These are phyloP conservation scores for Rhadina sibilatrix DNA, from an alignment of 2,113 vertebrate genomes.

Conservation along the genomic window DNA sequence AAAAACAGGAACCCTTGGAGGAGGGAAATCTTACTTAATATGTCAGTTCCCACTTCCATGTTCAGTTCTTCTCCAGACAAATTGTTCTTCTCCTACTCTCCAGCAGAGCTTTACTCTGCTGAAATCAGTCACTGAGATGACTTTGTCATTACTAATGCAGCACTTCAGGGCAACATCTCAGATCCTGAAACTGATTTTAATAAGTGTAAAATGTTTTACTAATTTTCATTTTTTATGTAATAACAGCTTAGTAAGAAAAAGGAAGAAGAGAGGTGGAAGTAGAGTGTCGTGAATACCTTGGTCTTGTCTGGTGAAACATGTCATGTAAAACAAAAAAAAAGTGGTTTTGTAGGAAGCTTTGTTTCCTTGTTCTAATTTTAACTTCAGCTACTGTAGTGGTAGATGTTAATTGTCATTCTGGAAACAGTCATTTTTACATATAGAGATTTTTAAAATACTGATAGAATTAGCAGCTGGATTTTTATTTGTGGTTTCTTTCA, in stretches of 20 bases:
- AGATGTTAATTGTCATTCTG: slow-evolving; percentile 31
- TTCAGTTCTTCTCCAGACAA: neutral
- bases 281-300: neutral
- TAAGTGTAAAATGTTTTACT: neutral
- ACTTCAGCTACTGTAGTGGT: neutral
- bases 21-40: neutral
- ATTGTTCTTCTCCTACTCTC: neutral
- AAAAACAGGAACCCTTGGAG: neutral
- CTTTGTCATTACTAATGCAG: neutral
- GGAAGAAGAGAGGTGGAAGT: neutral
- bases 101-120: neutral
- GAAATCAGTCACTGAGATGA: neutral
- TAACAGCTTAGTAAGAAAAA: neutral
- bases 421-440: neutral
- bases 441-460: neutral
- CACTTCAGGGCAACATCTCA: neutral
- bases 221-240: neutral
- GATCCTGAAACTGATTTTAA: neutral
- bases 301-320: neutral
- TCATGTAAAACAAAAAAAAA: neutral
- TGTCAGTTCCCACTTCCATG: neutral
- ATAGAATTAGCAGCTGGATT: neutral
- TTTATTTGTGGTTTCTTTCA: neutral
- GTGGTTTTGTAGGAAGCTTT: slow-evolving; percentile 27
- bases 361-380: slow-evolving; percentile 48